Evolutionary conservation across 2,797 vertebrate species (phyloP), one percentile per base, ranked within the genome.

Genomic region (Aldrovandia affinis): DNA sequence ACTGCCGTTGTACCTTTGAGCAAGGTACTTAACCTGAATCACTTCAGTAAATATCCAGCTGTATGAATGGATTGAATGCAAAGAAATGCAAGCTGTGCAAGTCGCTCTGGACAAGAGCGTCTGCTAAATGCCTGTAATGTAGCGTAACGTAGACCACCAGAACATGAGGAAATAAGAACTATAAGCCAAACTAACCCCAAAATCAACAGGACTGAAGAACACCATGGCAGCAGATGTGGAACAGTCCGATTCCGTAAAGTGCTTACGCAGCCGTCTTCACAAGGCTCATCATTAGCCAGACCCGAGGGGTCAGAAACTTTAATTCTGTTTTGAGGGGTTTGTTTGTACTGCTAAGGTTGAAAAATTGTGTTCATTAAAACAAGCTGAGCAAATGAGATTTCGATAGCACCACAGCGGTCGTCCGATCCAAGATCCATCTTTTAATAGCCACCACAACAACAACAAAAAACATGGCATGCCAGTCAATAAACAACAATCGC

Each of bases 321-420:
- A 54, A 9, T 36, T 52, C 9, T 78, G 61, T 65, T 65, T 85
- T 39, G 28, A 63, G 85, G 61, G 15, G 59, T 57, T 36, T 25
- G 0, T 80, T 85, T 83, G n/a, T 80, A 81, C 83, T 70, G 50
- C 70, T 73, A 70, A 54, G 36, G 83, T 57, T 75, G 42, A 84
- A 88, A 42, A 83, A 85, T 80, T 89, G 68, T 73, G 47, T 70
- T 59, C 61, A 83, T 82, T 78, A 86, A 86, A 89, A 84, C 68
- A 89, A 89, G 88, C 59, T 81, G 81, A 89, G 3, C 82, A 83
- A 78, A 83, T 59, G 39, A 77, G 70, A 83, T 68, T 83, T n/a
- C 70, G 88, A 68, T 83, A 5, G 70, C 39, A 57, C 57, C 20
- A 42, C 28, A 54, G 12, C 42, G 25, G 22, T 47, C 20, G 83